These are phyloP conservation scores for Edolisoma coerulescens DNA, from an alignment of 2,113 vertebrate species.

Conservation along the genomic window DNA sequence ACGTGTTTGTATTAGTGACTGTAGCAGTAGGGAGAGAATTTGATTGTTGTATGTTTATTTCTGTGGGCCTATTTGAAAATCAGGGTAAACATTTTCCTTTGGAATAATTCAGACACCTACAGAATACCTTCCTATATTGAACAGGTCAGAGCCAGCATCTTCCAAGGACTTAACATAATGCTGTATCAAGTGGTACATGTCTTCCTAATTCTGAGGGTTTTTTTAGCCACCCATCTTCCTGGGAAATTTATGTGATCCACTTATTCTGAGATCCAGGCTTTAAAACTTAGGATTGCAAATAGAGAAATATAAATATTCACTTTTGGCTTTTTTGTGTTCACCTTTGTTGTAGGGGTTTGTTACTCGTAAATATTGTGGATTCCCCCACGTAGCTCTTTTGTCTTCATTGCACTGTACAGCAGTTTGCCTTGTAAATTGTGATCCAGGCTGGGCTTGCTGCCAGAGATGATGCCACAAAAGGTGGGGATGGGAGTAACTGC, in stretches of 20 bases:
- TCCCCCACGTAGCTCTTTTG: rapidly evolving
- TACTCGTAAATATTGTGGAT: background rate
- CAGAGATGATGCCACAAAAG: background rate
- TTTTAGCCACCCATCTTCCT: background rate
- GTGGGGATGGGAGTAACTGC: background rate
- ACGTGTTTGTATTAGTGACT: background rate
- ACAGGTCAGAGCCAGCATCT: background rate
- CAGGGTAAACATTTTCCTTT: background rate
- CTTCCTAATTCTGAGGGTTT: background rate
- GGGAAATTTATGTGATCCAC: background rate
- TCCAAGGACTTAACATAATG: background rate
- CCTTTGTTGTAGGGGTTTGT: background rate
- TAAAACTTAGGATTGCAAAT: background rate
- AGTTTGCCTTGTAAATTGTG: background rate
- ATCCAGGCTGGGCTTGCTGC: background rate
- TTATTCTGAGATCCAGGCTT: background rate
- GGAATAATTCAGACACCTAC: background rate
- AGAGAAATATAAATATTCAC: background rate
- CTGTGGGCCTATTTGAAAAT: background rate
- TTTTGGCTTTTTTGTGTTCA: background rate
- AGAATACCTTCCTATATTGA: background rate
- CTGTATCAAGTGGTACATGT: background rate
- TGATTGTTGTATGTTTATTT: background rate
- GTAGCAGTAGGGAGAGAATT: background rate
- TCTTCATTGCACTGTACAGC: background rate